Conservation (phyloP, 2,113 vertebrate species). For the Tonatia bakeri region DNA sequence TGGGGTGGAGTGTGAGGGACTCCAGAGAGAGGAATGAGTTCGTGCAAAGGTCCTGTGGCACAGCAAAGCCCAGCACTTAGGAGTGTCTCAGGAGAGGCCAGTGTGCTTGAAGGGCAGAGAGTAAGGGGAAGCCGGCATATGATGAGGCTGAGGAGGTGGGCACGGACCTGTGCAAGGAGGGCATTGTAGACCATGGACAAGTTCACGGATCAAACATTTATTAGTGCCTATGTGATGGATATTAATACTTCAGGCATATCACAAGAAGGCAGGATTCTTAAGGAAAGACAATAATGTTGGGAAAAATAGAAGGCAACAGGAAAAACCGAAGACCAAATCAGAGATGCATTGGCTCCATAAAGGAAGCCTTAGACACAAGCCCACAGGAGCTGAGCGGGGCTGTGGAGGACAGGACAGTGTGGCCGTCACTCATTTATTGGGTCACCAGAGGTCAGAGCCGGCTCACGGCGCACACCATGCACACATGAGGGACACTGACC, state of each 20-base stretch:
- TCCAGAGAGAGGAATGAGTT: neutral
- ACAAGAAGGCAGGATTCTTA: neutral
- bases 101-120: neutral
- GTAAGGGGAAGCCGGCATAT: too few species aligned
- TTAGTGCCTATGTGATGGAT: too few species aligned
- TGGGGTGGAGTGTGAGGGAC: too few species aligned
- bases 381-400: neutral
- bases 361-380: neutral
- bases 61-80: neutral
- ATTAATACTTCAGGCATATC: neutral
- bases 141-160: neutral
- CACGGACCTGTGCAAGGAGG: neutral
- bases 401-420: neutral
- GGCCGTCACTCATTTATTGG: neutral
- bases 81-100: neutral
- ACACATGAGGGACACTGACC: neutral
- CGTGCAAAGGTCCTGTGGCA: neutral
- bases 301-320: neutral
- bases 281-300: neutral
- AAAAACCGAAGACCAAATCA: neutral
- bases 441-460: neutral
- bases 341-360: neutral
- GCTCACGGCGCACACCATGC: neutral
- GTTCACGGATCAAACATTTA: neutral
- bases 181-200: too few species aligned